Evolutionary conservation across 2,113 vertebrate species (phyloP).

Genomic region (Daphoenositta chrysoptera): DNA sequence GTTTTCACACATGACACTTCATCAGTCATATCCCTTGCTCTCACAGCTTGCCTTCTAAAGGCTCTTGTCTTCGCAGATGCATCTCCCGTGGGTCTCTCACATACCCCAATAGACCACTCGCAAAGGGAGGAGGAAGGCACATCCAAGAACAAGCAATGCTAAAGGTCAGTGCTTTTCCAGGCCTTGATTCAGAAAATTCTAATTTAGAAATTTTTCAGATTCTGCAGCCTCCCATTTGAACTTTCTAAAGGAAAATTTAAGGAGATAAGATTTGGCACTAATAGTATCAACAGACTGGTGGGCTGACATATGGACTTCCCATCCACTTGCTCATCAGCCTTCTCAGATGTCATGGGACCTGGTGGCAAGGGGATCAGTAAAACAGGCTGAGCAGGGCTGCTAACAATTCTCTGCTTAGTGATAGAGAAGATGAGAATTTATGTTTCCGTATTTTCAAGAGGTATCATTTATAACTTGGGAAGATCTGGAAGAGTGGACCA

Average conservation of each 20-base stretch:
- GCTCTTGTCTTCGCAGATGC: neutral
- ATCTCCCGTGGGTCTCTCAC: neutral
- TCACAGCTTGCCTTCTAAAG: neutral
- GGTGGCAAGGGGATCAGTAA: neutral
- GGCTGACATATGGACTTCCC: neutral
- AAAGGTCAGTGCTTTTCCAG: constrained; percentile 20
- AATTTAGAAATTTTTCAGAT: neutral
- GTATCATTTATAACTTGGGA: neutral
- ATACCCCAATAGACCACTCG: neutral
- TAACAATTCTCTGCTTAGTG: neutral
- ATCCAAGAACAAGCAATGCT: neutral
- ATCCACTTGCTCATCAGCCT: neutral
- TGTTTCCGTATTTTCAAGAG: neutral
- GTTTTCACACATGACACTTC: neutral
- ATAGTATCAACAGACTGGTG: neutral
- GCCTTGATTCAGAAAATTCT: constrained; percentile 1
- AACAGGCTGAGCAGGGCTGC: neutral
- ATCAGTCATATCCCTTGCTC: neutral
- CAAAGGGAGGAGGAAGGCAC: neutral
- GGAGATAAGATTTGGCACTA: neutral
- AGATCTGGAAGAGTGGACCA: neutral
- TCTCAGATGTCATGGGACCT: neutral
- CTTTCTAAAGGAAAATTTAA: neutral
- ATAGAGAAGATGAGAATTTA: neutral
- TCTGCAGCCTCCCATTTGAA: neutral